Percentiles rank a stretch among this genome's conserved stretches.
Conservation (phyloP, 2,888 invertebrate species). For the Trichogramma dendrolimi region DNA sequence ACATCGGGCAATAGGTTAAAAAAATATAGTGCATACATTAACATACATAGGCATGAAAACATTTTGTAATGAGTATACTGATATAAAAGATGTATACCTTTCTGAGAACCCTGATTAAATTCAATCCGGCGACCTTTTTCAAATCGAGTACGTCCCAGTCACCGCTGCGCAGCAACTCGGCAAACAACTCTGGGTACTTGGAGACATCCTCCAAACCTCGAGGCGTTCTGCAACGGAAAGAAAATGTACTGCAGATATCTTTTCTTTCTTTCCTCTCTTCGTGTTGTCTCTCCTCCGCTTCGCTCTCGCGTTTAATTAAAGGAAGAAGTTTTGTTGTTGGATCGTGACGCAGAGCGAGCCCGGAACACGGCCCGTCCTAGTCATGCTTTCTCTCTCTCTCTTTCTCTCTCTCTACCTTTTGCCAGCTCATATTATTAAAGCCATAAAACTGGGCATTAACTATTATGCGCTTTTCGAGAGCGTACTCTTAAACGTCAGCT, state of each 20-base stretch:
- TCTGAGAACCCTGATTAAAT: slow-evolving; percentile 60
- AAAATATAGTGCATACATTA: no score
- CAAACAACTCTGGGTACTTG: slow-evolving; percentile 66
- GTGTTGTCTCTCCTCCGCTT: no score
- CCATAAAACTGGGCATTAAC: no score
- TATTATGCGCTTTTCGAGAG: no score
- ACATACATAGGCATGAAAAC: no score
- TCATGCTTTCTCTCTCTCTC: background rate
- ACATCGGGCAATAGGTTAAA: no score
- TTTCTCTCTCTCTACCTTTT: background rate
- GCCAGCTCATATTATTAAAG: background rate
- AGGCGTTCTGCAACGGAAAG: slow-evolving; percentile 62
- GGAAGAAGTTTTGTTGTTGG: background rate
- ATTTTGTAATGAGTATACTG: no score
- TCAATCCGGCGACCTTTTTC: slow-evolving; percentile 64
- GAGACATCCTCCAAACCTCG: slow-evolving; percentile 74
- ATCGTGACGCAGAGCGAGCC: background rate
- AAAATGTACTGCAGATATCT: background rate
- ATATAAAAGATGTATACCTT: slow-evolving; percentile 34
- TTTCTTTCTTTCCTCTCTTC: no score
- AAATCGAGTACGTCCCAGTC: slow-evolving; percentile 63
- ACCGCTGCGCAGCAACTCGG: slow-evolving; percentile 61
- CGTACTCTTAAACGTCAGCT: no score
- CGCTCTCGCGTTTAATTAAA: slow-evolving; percentile 8
- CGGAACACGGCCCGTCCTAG: background rate